These are phyloP conservation scores for Sarcophilus harrisii DNA, from an alignment of 2,797 vertebrate genomes.

Conservation along the genomic window DNA sequence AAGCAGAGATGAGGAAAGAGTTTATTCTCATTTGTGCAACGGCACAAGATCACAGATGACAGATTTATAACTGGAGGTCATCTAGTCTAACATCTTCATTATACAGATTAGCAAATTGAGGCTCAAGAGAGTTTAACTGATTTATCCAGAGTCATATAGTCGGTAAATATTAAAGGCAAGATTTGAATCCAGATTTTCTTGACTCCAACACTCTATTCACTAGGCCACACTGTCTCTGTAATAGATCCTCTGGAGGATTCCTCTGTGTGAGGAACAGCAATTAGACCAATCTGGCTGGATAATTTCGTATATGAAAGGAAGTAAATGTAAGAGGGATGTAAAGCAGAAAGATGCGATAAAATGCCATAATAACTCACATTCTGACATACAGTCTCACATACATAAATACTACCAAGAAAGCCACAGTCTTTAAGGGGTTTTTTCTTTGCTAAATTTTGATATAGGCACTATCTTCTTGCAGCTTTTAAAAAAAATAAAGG, in stretches of 20 bases:
- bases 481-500: not conserved
- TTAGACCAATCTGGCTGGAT: not conserved
- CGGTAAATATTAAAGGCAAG: not conserved
- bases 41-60: not conserved
- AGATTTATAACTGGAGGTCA: not conserved
- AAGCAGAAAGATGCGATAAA: not conserved
- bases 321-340: not conserved
- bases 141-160: not conserved
- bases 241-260: not conserved
- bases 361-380: not conserved
- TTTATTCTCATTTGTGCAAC: not conserved
- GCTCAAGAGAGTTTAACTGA: not conserved
- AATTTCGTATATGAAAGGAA: not conserved
- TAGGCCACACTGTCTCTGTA: not conserved
- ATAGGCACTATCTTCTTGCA: not conserved
- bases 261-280: not conserved
- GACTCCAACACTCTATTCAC: not conserved
- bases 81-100: not conserved
- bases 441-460: not conserved
- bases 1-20: not conserved
- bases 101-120: not conserved
- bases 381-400: not conserved
- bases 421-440: not conserved
- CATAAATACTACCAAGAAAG: not conserved
- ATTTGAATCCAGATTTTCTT: not conserved